Conservation (phyloP, 2,797 vertebrate genomes). For the Propithecus perrieri region DNA sequence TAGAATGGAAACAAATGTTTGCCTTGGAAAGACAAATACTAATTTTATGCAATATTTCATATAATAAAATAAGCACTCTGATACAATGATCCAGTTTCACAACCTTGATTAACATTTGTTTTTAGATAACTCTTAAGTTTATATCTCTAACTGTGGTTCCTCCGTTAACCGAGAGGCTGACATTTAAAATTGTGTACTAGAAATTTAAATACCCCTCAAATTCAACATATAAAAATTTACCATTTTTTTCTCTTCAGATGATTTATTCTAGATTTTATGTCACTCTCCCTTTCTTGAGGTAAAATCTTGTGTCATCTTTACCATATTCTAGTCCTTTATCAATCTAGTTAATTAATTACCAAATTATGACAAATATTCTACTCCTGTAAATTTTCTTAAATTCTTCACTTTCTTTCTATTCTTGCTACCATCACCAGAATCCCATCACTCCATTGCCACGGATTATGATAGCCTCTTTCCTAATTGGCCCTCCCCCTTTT, state of each 20-base stretch:
- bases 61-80: not conserved
- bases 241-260: not conserved
- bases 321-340: not conserved
- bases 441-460: not conserved
- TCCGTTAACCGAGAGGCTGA: not conserved
- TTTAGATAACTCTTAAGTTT: not conserved
- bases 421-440: not conserved
- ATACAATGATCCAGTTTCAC: not conserved
- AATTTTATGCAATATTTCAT: not conserved
- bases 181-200: not conserved
- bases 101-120: not conserved
- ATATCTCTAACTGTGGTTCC: not conserved
- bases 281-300: not conserved
- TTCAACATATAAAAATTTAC: not conserved
- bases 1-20: not conserved
- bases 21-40: not conserved
- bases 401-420: not conserved
- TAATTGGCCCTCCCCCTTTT: not conserved
- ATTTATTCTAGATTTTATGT: not conserved
- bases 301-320: not conserved
- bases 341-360: not conserved
- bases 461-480: not conserved
- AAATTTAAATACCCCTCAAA: slow-evolving; percentile 34
- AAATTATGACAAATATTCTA: not conserved
- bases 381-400: not conserved